Evolutionary conservation across 2,113 vertebrate species (phyloP).

Genomic region (Rhinoptilus africanus): DNA sequence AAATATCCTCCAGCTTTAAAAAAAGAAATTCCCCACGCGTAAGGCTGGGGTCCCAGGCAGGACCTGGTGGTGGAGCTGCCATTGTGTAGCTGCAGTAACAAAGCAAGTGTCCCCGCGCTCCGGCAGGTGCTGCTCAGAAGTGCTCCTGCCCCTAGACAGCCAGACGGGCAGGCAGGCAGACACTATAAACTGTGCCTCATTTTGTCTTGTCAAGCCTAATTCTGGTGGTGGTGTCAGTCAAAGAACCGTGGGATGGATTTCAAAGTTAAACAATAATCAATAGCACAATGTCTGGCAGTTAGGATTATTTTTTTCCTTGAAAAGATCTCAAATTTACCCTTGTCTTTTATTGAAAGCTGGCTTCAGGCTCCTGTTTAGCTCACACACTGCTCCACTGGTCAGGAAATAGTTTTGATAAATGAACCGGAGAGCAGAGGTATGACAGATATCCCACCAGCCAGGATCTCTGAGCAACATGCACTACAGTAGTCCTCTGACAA

Average conservation of each 20-base stretch:
- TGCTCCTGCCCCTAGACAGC: background rate
- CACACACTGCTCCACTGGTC: background rate
- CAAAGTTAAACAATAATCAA: background rate
- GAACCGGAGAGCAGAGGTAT: background rate
- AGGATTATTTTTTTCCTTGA: background rate
- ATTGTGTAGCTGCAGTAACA: background rate
- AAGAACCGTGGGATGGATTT: background rate
- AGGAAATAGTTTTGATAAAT: background rate
- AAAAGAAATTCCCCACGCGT: background rate
- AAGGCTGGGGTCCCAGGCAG: background rate
- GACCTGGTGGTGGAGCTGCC: background rate
- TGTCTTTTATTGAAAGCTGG: background rate
- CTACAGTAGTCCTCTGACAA: background rate
- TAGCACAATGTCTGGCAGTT: background rate
- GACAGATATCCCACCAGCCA: background rate
- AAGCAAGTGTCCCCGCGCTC: background rate
- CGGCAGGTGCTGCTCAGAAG: background rate
- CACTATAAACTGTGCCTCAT: background rate
- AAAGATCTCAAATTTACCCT: background rate
- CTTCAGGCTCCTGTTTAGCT: background rate
- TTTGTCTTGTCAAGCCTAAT: background rate
- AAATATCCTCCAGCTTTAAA: slow-evolving; percentile 13
- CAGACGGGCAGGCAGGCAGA: background rate
- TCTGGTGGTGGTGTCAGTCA: background rate
- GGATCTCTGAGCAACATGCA: background rate